Evolutionary conservation across 2,888 invertebrate genomes (phyloP).

Genomic region (Drosophila maculinotata): DNA sequence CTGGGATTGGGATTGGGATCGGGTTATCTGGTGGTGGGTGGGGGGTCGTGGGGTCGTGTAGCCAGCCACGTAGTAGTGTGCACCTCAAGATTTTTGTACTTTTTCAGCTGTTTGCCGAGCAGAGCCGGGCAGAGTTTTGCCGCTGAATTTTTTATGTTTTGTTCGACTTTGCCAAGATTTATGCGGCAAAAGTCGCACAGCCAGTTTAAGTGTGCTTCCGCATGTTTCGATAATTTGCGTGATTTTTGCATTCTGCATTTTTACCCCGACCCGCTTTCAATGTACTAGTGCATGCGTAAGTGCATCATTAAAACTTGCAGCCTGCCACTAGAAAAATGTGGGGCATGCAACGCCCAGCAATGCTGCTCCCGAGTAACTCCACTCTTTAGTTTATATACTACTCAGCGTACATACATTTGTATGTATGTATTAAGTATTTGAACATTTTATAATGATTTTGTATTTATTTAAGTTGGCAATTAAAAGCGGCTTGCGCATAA

Average conservation of each 20-base stretch:
- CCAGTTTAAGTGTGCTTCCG: constrained; percentile 71
- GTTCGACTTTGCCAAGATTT: constrained; percentile 72
- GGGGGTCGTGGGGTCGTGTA: constrained; percentile 1
- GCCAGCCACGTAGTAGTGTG: constrained; percentile 5
- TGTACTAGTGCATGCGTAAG: constrained; percentile 35
- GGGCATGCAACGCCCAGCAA: constrained; percentile 42
- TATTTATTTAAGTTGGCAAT: constrained; percentile 79
- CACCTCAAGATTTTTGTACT: constrained; percentile 76
- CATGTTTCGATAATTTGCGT: constrained; percentile 82
- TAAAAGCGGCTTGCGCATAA: constrained; percentile 71
- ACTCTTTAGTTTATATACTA: too few species aligned
- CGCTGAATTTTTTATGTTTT: constrained; percentile 35
- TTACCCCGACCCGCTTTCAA: constrained; percentile 14
- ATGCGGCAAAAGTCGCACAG: constrained; percentile 74
- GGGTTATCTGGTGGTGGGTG: too few species aligned
- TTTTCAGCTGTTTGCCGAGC: constrained; percentile 48
- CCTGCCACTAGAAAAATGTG: constrained; percentile 72
- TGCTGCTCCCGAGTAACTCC: constrained; percentile 6
- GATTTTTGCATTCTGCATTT: constrained; percentile 78
- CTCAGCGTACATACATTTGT: not conserved
- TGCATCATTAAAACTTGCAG: constrained; percentile 75
- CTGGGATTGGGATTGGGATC: not conserved
- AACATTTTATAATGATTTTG: constrained; percentile 69
- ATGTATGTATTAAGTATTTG: constrained; percentile 29
- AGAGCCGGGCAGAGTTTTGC: too few species aligned